Evolutionary conservation across 2,797 vertebrate species (phyloP), one percentile per base, ranked within the genome.

Genomic region (Chaenodraco wilsoni): DNA sequence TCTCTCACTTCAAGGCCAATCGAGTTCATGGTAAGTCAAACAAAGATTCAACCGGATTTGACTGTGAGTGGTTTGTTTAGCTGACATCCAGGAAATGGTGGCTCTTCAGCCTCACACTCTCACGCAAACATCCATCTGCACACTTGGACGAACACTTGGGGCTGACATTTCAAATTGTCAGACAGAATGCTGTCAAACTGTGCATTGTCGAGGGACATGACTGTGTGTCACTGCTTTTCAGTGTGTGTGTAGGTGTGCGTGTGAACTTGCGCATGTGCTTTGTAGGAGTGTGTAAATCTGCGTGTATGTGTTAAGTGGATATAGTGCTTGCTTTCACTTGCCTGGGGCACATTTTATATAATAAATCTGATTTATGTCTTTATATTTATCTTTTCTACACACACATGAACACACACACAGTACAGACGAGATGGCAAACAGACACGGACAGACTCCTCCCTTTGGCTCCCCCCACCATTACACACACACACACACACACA

Each of bases 101-200:
- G 64, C 74, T 73, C 31, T 71, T 61, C 55, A 65, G 63, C 57
- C 69, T 65, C 69, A 48, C 79, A 45, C 69, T 65, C 69, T 44
- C 79, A 45, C 56, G 31, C 31, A 54, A 69, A 75, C 68, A 78
- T 70, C 74, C 63, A 69, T 84, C 72, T 44, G 74, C 70, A 40
- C 84, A 83, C 82, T 82, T 74, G 80, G 84, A 77, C 83, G 75
- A 80, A 88, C 87, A 85, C 83, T 88, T 63, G 86, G 82, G 78
- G 84, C 88, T 91, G 90, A 87, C 91, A 92, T 91, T 92, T 92
- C 87, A 85, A 90, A 89, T 85, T 91, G 90, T 92, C 91, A 90
- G 75, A 75, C 72, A 84, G 85, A 78, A 86, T 89, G 74, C 68
- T 84, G 85, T 92, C 90, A 91, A 86, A 86, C 82, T 81, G 76